Evolutionary conservation across 2,797 vertebrate genomes (phyloP).

Genomic region (Aplochiton taeniatus): DNA sequence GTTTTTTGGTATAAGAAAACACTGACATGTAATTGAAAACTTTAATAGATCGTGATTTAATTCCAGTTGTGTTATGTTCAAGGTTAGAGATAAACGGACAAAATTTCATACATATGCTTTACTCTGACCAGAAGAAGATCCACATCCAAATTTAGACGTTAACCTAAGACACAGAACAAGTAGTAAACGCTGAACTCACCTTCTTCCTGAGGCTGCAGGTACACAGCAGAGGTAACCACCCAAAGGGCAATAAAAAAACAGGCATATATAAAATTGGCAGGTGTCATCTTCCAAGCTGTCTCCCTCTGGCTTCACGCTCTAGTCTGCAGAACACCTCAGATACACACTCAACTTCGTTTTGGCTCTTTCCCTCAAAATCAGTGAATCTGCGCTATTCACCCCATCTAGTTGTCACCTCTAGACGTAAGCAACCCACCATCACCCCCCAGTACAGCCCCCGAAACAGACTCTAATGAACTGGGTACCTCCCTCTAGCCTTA

Average conservation of each 20-base stretch:
- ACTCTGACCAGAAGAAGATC: no score
- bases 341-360: slow-evolving; percentile 30
- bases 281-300: slow-evolving; percentile 63
- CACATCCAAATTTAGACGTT: no score
- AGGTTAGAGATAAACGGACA: no score
- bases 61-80: no score
- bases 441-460: slow-evolving; percentile 42
- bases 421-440: slow-evolving; percentile 51
- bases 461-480: slow-evolving; percentile 68
- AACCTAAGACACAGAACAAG: not conserved
- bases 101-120: no score
- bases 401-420: slow-evolving; percentile 59
- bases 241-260: slow-evolving; percentile 63
- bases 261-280: slow-evolving; percentile 50
- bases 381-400: slow-evolving; percentile 54
- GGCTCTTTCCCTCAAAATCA: slow-evolving; percentile 35
- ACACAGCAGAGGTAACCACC: slow-evolving; percentile 45
- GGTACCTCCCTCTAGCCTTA: slow-evolving; percentile 70
- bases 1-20: no score
- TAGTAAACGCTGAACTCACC: slow-evolving; percentile 54
- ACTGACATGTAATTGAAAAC: no score
- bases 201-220: slow-evolving; percentile 55
- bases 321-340: slow-evolving; percentile 20
- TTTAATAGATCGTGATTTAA: no score
- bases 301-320: slow-evolving; percentile 33